Evolutionary conservation across 2,113 vertebrate genomes (phyloP).

Genomic region (Donacobius atricapilla): DNA sequence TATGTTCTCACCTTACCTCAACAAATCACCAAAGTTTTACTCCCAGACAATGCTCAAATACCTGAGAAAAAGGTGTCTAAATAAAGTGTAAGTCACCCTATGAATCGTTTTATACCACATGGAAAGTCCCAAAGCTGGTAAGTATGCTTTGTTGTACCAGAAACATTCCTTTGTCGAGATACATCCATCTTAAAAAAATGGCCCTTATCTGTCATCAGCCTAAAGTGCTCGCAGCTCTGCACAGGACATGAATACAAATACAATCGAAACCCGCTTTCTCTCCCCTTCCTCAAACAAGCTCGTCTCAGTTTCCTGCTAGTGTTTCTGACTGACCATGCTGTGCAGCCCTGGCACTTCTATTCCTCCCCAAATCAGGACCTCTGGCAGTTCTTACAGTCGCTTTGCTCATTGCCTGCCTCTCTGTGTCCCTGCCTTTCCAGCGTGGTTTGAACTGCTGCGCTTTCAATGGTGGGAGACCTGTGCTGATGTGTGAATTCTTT

Average conservation of each 20-base stretch:
- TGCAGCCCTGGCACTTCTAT: no score
- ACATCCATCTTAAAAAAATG: not conserved
- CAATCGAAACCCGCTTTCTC: not conserved
- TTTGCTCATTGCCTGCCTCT: not conserved
- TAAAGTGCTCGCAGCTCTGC: not conserved
- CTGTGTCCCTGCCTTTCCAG: not conserved
- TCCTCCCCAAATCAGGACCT: accelerated
- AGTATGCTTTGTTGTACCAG: not conserved
- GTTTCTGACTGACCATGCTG: not conserved
- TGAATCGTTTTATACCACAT: not conserved
- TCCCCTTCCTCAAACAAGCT: not conserved
- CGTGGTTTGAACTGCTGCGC: accelerated
- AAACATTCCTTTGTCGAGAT: not conserved
- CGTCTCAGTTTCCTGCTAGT: accelerated
- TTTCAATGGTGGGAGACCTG: accelerated
- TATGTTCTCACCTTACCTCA: not conserved
- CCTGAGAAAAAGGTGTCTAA: not conserved
- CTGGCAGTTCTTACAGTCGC: not conserved
- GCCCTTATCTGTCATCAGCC: not conserved
- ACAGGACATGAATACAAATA: not conserved
- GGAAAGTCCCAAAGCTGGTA: not conserved
- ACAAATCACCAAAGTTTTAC: not conserved
- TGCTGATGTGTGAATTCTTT: not conserved
- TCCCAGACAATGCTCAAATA: not conserved
- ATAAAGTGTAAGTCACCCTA: not conserved